Evolutionary conservation across 2,888 invertebrate genomes (phyloP).

Genomic region (Dascillus cervinus): DNA sequence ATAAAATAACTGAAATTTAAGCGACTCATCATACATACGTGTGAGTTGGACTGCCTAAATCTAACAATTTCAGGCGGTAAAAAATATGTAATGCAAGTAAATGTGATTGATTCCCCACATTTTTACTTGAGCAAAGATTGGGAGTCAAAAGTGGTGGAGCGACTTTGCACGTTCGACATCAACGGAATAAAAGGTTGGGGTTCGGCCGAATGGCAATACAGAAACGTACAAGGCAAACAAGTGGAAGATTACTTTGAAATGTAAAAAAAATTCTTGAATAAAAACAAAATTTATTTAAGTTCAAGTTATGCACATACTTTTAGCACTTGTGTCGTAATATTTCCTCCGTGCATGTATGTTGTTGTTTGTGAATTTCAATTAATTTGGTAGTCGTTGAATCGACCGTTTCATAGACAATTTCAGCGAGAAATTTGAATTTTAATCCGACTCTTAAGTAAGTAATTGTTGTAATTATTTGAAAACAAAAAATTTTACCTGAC

Average conservation of each 20-base stretch:
- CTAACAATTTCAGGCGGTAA: conserved; percentile 41
- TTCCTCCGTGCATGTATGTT: too few relatives aligned
- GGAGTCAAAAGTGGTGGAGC: conserved; percentile 52
- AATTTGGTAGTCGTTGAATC: too few relatives aligned
- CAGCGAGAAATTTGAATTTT: too few relatives aligned
- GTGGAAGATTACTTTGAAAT: neutral
- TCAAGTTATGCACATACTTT: too few relatives aligned
- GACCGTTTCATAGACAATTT: too few relatives aligned
- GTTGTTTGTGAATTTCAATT: too few relatives aligned
- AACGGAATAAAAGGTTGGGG: conserved; percentile 59
- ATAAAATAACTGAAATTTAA: neutral
- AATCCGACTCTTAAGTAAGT: too few relatives aligned
- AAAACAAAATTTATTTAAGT: too few relatives aligned
- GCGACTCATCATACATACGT: neutral
- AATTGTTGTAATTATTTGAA: too few relatives aligned
- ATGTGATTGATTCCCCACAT: conserved; percentile 46
- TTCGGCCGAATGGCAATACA: conserved; percentile 58
- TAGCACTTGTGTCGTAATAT: too few relatives aligned
- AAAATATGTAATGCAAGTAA: conserved; percentile 46
- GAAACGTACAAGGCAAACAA: conserved; percentile 1
- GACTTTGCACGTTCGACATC: conserved; percentile 50
- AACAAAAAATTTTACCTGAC: too few relatives aligned
- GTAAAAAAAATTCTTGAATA: too few relatives aligned
- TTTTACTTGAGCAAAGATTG: conserved; percentile 55
- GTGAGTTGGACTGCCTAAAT: neutral